Percentiles rank a stretch among this genome's conserved stretches.
Conservation (phyloP, 2,888 invertebrate species). For the Acanthosepion esculentum region DNA sequence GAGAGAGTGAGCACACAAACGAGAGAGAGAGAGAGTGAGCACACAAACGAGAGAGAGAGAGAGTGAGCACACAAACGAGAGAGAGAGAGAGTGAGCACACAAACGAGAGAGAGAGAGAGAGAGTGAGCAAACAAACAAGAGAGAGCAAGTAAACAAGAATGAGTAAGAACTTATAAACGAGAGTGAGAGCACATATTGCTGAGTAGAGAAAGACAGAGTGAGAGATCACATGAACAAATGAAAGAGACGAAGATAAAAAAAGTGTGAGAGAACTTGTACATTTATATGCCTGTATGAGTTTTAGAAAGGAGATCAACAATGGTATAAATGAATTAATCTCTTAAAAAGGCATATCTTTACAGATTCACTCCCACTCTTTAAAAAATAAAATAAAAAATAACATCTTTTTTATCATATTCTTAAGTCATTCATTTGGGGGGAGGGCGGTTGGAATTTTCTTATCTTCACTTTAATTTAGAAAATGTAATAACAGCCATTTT, state of each 20-base stretch:
- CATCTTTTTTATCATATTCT: background rate
- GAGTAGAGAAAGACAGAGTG: too few relatives aligned
- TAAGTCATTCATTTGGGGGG: background rate
- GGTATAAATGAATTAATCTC: background rate
- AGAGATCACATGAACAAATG: too few relatives aligned
- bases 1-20: too few relatives aligned
- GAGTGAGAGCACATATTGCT: too few relatives aligned
- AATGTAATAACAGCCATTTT: background rate
- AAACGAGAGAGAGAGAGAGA: background rate
- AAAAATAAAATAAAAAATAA: background rate
- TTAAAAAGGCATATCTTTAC: background rate
- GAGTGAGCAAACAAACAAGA: background rate
- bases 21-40: background rate
- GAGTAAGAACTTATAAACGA: too few relatives aligned
- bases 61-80: background rate
- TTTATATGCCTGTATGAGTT: too few relatives aligned
- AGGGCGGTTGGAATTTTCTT: background rate
- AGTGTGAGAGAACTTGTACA: background rate
- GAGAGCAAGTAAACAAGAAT: too few relatives aligned
- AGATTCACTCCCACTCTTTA: background rate
- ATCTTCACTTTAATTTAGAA: background rate
- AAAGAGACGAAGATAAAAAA: background rate
- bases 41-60: background rate
- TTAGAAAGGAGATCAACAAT: too few relatives aligned
- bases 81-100: background rate